Evolutionary conservation across 2,888 invertebrate species (phyloP), one percentile per base, ranked within the genome.

Genomic region (Rhodophaea formosa): DNA sequence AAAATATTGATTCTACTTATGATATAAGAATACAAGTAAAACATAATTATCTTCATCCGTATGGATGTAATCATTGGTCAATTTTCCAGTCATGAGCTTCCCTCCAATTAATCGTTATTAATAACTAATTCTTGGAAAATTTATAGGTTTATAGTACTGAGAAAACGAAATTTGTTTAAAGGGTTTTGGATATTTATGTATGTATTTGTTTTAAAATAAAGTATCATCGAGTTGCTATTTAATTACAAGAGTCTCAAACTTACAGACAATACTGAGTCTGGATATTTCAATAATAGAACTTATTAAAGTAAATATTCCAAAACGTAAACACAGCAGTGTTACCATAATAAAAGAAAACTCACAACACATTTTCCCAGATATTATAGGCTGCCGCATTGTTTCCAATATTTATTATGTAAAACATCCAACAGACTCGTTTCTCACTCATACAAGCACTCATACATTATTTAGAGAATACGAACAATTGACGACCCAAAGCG

Each of bases 391-490:
- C 44, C 29, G 30, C 43, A 53, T 30, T 53, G 30, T 43, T 44
- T 44, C 44, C 44, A 30, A 30, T 44, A 53, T 45, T 44, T 55
- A 45, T 45, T 32, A 55, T 55, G 32, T 35, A 45, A 45, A 45
- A 45, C 45, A 45, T 29, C 44, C 32, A n/a, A 54, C 44, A 43
- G 15, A 29, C 53, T 14, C 43, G 43, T 53, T 42, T 42, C 43
- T 44, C 30, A 44, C 53, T 55, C 54, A 45, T 55, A 55, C 45
- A 55, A 23, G 30, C 16, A 5, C 45, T 45, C 44, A 55, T 55
- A 45, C 16, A 55, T 46, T n/a, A 55, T 55, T 55, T 56, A 56
- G 17, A 42, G 17, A 30, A 45, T 43, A 53, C 53, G 54, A 56
- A 56, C 56, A 56, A 56, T 56, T 49, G 56, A 56, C 30, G 49